Percentiles rank a stretch among this genome's conserved stretches.
These are phyloP conservation scores for Drosophila nigricruria DNA, from an alignment of 2,888 invertebrate genomes.

Conservation along the genomic window DNA sequence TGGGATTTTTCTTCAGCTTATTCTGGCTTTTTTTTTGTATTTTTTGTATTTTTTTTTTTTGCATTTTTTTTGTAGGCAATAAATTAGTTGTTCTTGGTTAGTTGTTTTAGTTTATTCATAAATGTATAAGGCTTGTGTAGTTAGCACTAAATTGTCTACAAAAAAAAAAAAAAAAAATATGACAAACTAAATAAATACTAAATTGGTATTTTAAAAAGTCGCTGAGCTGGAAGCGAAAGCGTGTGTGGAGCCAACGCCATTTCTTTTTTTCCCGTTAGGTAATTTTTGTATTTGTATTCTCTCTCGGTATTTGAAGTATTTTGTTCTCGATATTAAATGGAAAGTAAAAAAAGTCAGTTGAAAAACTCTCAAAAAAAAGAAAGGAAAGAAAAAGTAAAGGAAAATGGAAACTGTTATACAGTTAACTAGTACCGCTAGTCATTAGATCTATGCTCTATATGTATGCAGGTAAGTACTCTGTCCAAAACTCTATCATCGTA, in stretches of 20 bases:
- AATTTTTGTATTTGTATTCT: conserved; percentile 5
- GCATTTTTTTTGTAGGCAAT: conserved; percentile 28
- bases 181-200: conserved; percentile 14
- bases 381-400: conserved; percentile 23
- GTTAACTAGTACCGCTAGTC: conserved; percentile 53
- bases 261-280: conserved; percentile 6
- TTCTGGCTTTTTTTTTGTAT: conserved; percentile 1
- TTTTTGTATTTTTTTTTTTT: not conserved
- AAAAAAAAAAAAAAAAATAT: conserved; percentile 9
- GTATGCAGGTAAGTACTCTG: conserved; percentile 6
- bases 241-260: conserved; percentile 12
- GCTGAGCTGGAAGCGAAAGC: conserved; percentile 46
- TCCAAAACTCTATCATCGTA: conserved; percentile 8
- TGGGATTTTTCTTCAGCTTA: conserved; percentile 36
- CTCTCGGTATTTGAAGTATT: conserved; percentile 9
- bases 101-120: conserved; percentile 42
- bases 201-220: conserved; percentile 18
- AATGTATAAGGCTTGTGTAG: conserved; percentile 75
- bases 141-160: conserved; percentile 37
- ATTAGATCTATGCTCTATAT: conserved; percentile 13
- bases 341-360: conserved; percentile 34
- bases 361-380: not conserved
- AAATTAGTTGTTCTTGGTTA: conserved; percentile 43
- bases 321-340: conserved; percentile 1
- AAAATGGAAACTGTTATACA: conserved; percentile 45